Evolutionary conservation across 2,888 invertebrate species (phyloP), one percentile per base, ranked within the genome.

Genomic region (Schrankia costaestrigalis): DNA sequence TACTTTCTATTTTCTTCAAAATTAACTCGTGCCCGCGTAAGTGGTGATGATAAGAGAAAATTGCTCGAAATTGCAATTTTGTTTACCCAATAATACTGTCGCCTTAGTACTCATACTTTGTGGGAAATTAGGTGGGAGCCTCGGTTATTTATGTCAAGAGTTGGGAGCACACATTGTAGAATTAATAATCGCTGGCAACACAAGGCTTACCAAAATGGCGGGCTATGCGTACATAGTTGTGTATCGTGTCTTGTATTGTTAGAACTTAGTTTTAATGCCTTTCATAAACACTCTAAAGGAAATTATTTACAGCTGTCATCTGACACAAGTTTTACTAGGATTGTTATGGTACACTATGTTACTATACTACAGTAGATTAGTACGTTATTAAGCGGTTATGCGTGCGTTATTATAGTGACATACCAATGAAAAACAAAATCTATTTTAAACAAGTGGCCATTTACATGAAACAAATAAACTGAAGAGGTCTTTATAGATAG

Each of bases 41-140:
- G 34, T 43, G 17, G 31, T 22, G 28, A 27, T 33, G 42, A 49
- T 54, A 51, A 43, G 41, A 28, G 55, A 38, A 47, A 47, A 46
- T 58, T 41, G 39, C 25, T 45, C 21, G 32, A 41, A 36, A 46
- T 46, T 39, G 34, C 35, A 38, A 48, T 55, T 45, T 55, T 41
- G 44, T 55, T 48, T 51, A 44, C 28, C 13, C 35, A 43, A 42
- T 43, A 46, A 36, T 36, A 40, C 32, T 15, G 37, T 35, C 34
- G 30, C 32, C 29, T 34, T 11, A 26, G 12, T 10, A 15, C 15
- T 26, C 31, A 35, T 21, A 36, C 37, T 40, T 35, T 17, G 17
- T 17, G 3, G 21, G 11, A 35, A 36, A 35, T 36, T 29, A 31
- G 27, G 17, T 29, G 23, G 8, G 27, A 42, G 21, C 19, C 32